Conservation (phyloP, 2,113 vertebrate species). For the Thomomys bottae region DNA sequence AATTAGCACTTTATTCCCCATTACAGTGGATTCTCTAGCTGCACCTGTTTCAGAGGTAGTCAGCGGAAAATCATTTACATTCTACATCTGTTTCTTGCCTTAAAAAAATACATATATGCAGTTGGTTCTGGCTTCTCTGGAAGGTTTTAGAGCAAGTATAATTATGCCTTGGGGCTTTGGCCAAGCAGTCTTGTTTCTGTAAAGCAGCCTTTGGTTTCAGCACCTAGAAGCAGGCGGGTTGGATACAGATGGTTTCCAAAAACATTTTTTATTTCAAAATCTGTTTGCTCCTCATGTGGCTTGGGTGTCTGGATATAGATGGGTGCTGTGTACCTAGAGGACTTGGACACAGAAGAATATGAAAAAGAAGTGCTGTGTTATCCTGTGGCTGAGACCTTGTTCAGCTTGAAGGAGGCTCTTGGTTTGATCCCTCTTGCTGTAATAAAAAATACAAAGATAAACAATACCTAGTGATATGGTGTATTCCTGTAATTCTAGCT, state of each 20-base stretch:
- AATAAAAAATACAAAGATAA: not conserved
- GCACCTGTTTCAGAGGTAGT: conserved; percentile 32
- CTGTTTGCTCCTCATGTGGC: not conserved
- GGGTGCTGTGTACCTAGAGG: not conserved
- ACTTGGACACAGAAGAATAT: not conserved
- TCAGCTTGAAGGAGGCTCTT: too few species aligned
- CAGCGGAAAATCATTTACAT: conserved; percentile 34
- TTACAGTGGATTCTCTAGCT: not conserved
- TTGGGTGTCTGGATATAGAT: not conserved
- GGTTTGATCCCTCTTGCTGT: not conserved
- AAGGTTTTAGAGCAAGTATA: conserved; percentile 49
- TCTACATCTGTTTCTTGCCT: conserved; percentile 48
- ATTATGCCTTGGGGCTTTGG: conserved; percentile 51
- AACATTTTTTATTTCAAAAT: conserved; percentile 29
- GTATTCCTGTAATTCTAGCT: not conserved
- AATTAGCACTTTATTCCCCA: not conserved
- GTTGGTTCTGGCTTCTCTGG: conserved; percentile 21
- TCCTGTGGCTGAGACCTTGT: not conserved
- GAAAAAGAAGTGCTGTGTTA: not conserved
- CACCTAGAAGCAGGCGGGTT: not conserved
- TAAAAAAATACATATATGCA: conserved; percentile 21
- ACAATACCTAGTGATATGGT: too few species aligned
- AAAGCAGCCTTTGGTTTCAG: not conserved
- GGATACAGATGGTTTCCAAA: not conserved
- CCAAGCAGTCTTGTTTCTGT: not conserved